phyloP scores from a whole-genome alignment of 1,140 invertebrate species.

The Eurosta solidaginis region DNA sequence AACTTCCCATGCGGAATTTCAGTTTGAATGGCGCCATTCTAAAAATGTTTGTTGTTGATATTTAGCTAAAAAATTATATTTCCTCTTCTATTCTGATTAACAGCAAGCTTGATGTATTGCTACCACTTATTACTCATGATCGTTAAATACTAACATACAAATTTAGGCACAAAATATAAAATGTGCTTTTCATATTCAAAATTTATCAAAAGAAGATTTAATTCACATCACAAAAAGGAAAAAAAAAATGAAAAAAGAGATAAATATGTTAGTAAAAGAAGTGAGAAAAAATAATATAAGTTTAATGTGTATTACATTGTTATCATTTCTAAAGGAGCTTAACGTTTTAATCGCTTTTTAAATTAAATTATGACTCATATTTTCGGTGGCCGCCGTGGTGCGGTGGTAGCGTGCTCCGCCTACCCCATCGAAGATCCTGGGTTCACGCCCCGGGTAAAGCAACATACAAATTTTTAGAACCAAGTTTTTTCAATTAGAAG shows the following conservation, averaged over 20 bases:
- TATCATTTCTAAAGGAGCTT: no score
- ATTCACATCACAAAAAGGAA: background rate
- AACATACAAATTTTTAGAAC: no score
- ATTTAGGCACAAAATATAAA: background rate
- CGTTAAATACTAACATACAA: background rate
- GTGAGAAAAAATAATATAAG: background rate
- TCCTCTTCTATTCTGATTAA: background rate
- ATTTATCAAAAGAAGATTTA: background rate
- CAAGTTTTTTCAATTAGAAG: no score
- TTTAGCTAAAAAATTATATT: background rate
- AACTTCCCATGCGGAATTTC: conserved; percentile 59
- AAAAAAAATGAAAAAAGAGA: background rate
- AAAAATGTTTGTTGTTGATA: background rate
- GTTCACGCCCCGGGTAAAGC: no score
- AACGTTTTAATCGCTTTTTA: no score
- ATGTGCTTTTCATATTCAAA: background rate
- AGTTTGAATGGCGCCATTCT: conserved; percentile 58
- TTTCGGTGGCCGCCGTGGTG: no score
- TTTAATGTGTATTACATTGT: background rate
- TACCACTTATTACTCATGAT: background rate
- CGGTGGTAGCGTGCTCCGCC: no score
- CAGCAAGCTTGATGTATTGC: background rate
- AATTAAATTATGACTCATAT: no score
- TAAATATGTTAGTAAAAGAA: background rate
- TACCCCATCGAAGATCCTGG: no score